Evolutionary conservation across 1,140 invertebrate genomes (phyloP).

Genomic region (Chymomyza costata): DNA sequence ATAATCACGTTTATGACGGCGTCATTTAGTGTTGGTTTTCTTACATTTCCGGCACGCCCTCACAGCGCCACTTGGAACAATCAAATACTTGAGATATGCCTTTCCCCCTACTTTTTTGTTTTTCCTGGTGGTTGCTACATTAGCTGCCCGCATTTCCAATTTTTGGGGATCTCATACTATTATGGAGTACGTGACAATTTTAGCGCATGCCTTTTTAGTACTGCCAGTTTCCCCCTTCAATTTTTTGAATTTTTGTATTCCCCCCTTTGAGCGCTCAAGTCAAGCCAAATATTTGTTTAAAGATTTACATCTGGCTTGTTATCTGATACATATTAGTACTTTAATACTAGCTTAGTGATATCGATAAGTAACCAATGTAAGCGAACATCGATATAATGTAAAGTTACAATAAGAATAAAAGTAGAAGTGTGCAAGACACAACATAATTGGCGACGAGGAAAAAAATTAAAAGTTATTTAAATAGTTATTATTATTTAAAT

Average conservation of each 20-base stretch:
- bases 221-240: constrained; percentile 7
- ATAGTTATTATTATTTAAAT: too few species aligned
- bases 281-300: constrained; percentile 63
- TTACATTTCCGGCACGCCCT: constrained; percentile 16
- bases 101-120: constrained; percentile 31
- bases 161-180: constrained; percentile 8
- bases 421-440: too few species aligned
- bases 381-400: too few species aligned
- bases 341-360: too few species aligned
- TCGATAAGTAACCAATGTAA: too few species aligned
- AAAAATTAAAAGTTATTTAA: too few species aligned
- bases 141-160: constrained; percentile 44
- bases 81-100: constrained; percentile 31
- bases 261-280: constrained; percentile 29
- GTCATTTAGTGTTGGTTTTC: constrained; percentile 15
- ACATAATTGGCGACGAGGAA: too few species aligned
- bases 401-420: too few species aligned
- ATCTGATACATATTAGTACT: too few species aligned
- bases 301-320: constrained; percentile 63
- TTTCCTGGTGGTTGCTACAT: too few species aligned
- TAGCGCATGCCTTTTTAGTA: constrained; percentile 31
- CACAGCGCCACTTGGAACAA: constrained; percentile 18
- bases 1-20: constrained; percentile 67
- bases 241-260: constrained; percentile 5
- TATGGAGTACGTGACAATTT: constrained; percentile 70